Conservation (phyloP, 2,888 invertebrate genomes). For the Carpatolechia fugitivella region DNA sequence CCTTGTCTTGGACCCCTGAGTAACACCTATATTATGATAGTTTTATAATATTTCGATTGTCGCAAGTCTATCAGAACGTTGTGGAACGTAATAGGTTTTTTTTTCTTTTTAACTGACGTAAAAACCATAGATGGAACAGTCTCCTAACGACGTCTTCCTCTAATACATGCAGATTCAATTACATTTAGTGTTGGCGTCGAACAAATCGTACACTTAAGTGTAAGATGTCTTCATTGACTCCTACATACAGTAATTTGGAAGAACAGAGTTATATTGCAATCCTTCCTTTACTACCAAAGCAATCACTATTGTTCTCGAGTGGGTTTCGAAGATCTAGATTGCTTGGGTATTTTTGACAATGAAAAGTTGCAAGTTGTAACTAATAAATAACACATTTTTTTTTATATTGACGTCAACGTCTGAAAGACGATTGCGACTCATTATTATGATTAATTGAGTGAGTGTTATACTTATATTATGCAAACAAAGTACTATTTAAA, state of each 20-base stretch:
- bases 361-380: background rate
- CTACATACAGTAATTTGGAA: conserved; percentile 7
- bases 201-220: background rate
- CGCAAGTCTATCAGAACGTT: too few relatives aligned
- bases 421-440: too few relatives aligned
- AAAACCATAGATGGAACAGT: too few relatives aligned
- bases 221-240: conserved; percentile 15
- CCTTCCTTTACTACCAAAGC: conserved; percentile 13
- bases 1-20: too few relatives aligned
- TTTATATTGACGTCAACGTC: too few relatives aligned
- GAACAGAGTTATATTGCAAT: conserved; percentile 2
- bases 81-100: too few relatives aligned
- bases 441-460: too few relatives aligned
- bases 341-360: background rate
- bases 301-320: conserved; percentile 1
- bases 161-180: background rate
- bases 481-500: too few relatives aligned
- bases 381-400: background rate
- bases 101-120: too few relatives aligned
- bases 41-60: too few relatives aligned
- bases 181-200: conserved; percentile 14
- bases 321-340: background rate
- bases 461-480: too few relatives aligned
- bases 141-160: background rate
- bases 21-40: too few relatives aligned